Conservation (phyloP, 2,113 vertebrate genomes). For the Gnathochromis pfefferi region DNA sequence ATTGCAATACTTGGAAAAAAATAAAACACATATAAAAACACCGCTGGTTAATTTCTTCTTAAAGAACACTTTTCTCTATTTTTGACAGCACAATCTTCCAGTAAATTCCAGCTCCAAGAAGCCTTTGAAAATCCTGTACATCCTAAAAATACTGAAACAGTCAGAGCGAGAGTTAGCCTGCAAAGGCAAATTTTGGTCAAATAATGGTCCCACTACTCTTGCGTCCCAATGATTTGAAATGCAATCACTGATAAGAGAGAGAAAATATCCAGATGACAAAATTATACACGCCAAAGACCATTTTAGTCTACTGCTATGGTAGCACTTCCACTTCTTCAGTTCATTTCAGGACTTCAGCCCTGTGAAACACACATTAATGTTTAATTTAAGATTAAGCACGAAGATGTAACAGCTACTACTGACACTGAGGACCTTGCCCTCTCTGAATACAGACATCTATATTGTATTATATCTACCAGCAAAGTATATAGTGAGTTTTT, state of each 20-base stretch:
- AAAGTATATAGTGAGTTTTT: neutral
- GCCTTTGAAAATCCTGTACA: neutral
- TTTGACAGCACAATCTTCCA: neutral
- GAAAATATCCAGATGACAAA: neutral
- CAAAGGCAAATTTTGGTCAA: neutral
- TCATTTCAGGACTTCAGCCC: neutral
- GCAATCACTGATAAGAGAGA: neutral
- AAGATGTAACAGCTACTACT: neutral
- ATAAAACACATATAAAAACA: neutral
- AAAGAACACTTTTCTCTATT: neutral
- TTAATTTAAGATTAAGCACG: neutral
- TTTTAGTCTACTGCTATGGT: neutral
- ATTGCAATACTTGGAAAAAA: neutral
- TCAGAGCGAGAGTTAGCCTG: neutral
- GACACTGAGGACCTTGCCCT: neutral
- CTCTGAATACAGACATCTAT: neutral
- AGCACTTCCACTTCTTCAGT: neutral
- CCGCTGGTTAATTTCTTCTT: neutral
- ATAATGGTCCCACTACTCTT: neutral
- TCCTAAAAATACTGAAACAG: neutral
- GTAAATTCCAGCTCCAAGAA: neutral
- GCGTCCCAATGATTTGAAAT: neutral
- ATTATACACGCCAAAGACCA: neutral
- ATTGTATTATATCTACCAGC: neutral
- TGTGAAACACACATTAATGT: neutral